Evolutionary conservation across 2,888 invertebrate genomes (phyloP).

Genomic region (Phymatocera aterrima): DNA sequence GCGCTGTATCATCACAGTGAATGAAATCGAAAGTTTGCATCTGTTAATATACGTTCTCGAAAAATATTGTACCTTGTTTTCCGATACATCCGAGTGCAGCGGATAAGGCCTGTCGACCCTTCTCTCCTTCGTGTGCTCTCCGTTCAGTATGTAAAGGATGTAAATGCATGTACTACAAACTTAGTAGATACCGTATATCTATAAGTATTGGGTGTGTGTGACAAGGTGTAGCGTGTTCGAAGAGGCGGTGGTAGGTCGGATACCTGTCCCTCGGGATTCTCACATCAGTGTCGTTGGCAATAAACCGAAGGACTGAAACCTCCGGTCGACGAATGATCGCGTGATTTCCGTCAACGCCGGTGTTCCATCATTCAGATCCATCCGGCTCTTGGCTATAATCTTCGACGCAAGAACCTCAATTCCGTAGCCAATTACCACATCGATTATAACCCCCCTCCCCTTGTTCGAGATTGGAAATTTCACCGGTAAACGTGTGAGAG

Average conservation of each 20-base stretch:
- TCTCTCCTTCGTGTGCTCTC: too few species aligned
- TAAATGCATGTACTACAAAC: not conserved
- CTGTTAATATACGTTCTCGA: too few species aligned
- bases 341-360: slow-evolving; percentile 56
- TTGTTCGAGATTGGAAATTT: too few species aligned
- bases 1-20: too few species aligned
- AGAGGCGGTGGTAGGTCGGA: not conserved
- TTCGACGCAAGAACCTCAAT: not conserved
- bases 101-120: too few species aligned
- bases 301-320: slow-evolving; percentile 1
- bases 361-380: slow-evolving; percentile 62
- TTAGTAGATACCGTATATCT: not conserved
- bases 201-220: not conserved
- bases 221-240: slow-evolving; percentile 5
- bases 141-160: not conserved
- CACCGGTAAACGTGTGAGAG: too few species aligned
- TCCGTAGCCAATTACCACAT: too few species aligned
- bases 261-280: not conserved
- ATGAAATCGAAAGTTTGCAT: too few species aligned
- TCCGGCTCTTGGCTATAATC: not conserved
- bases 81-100: too few species aligned
- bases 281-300: slow-evolving; percentile 6
- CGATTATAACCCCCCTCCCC: too few species aligned
- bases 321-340: slow-evolving; percentile 9
- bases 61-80: too few species aligned